Base-by-base conservation (phyloP, 2,888 invertebrate genomes). In the Lomographa bimaculata region DNA sequence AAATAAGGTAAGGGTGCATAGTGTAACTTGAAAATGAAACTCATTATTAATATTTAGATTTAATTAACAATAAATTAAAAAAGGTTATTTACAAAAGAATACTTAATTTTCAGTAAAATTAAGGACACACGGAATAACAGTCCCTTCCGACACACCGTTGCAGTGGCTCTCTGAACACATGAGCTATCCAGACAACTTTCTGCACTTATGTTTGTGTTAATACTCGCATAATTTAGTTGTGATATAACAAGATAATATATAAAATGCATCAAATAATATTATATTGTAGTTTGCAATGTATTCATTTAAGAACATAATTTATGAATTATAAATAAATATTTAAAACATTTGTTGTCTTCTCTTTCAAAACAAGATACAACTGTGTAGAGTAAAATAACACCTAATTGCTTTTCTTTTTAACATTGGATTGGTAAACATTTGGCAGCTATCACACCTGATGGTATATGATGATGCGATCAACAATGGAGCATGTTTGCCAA, bases 161-260 rank as follows among this genome's bases (percentile, higher is more conserved):
- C 96, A 98, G 67, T 99, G 99, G 98, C 92, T 99, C 82, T 97
- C 98, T 9, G 98, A 98, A 85, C 98, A 99, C 80, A 90, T 99
- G 66, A 97, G 98, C 77, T 98, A 98, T 84, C 98, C 99, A 0
- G 99, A 99, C 79, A 99, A 99, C 87, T 99, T 99, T 83, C 89
- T 99, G 50, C 99, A 99, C 90, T 91, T 98, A 58, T 93, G 93
- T 71, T 73, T 94, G 29, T 78, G 71, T 41, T 83, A 60, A 40
- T 24, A 2, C 12, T 25, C 7, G 17, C 8, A 35, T 0, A 3
- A 14, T 2, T 14, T 11, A 20, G 16, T 21, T 17, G 18, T 38
- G 17, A 36, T 36, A 23, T n/a, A n/a, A n/a, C n/a, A n/a, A n/a
- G n/a, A n/a, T 20, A n/a, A 35, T 16, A 21, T 2, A 21, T 28